phyloP scores from a whole-genome alignment of 2,888 invertebrate genomes.

The Erpobdella octoculata region DNA sequence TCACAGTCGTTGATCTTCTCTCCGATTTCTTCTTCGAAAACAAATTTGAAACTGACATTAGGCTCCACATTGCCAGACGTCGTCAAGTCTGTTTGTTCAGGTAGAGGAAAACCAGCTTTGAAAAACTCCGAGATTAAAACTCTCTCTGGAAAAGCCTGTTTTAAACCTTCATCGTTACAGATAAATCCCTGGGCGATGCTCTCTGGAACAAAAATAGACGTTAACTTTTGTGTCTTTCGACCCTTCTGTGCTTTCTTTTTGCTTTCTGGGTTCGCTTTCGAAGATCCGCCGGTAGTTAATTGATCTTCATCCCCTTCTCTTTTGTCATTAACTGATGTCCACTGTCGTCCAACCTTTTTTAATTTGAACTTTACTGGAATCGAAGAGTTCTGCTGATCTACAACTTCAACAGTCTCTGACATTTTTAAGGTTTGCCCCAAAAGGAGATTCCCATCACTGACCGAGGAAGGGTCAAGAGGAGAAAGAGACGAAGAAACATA shows the following conservation, averaged over 20 bases:
- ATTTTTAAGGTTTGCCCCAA: not conserved
- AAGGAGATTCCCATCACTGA: not conserved
- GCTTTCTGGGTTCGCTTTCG: not conserved
- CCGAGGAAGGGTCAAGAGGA: not conserved
- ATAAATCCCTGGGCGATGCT: conserved; percentile 24
- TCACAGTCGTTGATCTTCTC: conserved; percentile 7
- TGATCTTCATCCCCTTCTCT: not conserved
- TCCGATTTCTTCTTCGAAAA: conserved; percentile 5
- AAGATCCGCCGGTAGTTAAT: not conserved
- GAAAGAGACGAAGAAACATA: no score
- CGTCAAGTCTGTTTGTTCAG: not conserved
- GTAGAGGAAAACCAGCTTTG: not conserved
- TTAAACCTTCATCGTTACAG: conserved; percentile 17
- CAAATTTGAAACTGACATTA: conserved; percentile 7
- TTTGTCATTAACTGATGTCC: conserved; percentile 21
- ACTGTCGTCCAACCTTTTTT: conserved; percentile 19
- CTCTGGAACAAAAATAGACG: conserved; percentile 22
- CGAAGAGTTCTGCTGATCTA: not conserved
- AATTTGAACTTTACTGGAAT: conserved; percentile 25
- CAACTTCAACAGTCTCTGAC: no score
- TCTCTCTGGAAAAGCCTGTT: conserved; percentile 20
- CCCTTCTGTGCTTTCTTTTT: conserved; percentile 5
- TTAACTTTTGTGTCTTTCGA: not conserved
- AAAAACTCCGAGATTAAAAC: conserved; percentile 18
- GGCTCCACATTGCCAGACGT: not conserved